Evolutionary conservation across 1,140 invertebrate genomes (phyloP).

Genomic region (Drosophila funebris): DNA sequence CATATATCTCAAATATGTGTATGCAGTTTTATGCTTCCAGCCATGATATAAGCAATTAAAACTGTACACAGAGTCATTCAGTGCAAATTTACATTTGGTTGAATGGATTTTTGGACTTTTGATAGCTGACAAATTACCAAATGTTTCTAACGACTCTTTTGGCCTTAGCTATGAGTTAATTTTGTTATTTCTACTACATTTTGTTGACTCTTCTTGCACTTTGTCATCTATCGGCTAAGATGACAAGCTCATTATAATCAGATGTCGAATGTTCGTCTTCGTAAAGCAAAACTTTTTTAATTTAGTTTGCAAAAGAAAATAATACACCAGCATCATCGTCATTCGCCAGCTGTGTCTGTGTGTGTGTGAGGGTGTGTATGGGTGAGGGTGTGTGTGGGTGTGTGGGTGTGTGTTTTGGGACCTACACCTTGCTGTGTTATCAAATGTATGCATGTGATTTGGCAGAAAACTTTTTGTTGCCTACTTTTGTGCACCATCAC

Average conservation of each 20-base stretch:
- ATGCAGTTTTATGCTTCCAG: constrained; percentile 3
- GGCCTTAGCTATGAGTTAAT: background rate
- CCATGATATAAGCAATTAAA: constrained; percentile 38
- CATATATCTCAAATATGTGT: too few relatives aligned
- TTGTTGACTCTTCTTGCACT: background rate
- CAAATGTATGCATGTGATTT: constrained; percentile 60
- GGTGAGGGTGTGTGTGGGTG: background rate
- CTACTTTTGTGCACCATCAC: constrained; percentile 63
- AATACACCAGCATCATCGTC: constrained; percentile 52
- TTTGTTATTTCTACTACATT: background rate
- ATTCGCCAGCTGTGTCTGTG: constrained; percentile 27
- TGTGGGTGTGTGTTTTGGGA: background rate
- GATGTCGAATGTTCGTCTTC: constrained; percentile 23
- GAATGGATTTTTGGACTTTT: background rate
- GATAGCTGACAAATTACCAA: constrained; percentile 26
- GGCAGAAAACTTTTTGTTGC: constrained; percentile 60
- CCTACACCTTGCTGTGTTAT: constrained; percentile 1
- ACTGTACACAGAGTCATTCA: constrained; percentile 22
- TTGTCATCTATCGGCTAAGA: constrained; percentile 13
- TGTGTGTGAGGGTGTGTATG: background rate
- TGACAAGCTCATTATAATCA: constrained; percentile 71
- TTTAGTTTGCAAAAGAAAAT: constrained; percentile 75
- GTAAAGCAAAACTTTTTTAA: constrained; percentile 65
- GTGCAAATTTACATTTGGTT: constrained; percentile 29
- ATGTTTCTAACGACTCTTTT: constrained; percentile 7